A percentile compares a stretch with the other conserved stretches of the same genome.
Evolutionary conservation across 2,888 invertebrate genomes (phyloP).

Genomic region (Zonitis immaculata): DNA sequence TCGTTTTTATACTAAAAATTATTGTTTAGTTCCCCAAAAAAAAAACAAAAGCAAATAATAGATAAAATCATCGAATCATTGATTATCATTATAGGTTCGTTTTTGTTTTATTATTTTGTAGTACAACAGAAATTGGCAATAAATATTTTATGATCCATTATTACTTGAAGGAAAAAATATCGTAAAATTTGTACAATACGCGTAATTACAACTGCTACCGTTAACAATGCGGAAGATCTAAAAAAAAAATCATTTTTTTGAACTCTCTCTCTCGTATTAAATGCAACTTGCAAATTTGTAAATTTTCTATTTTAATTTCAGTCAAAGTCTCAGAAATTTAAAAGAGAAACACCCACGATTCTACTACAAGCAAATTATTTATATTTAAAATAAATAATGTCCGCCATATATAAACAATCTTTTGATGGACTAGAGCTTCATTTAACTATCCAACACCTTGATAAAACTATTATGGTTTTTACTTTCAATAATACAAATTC

Average conservation of each 20-base stretch:
- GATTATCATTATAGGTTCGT: no score
- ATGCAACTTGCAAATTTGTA: constrained; percentile 14
- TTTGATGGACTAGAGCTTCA: no score
- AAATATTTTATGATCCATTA: no score
- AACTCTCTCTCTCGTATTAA: constrained; percentile 3
- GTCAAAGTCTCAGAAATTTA: constrained; percentile 19
- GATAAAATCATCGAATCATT: no score
- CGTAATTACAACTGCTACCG: no score
- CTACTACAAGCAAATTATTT: constrained; percentile 12
- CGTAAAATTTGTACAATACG: no score
- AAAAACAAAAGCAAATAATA: no score
- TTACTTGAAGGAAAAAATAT: no score
- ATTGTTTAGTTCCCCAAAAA: background rate
- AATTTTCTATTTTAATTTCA: constrained; percentile 13
- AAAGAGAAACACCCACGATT: constrained; percentile 21
- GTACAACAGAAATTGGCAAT: no score
- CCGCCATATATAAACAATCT: background rate
- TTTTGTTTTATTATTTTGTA: no score
- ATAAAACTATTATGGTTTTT: background rate
- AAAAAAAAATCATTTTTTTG: background rate
- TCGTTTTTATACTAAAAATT: background rate
- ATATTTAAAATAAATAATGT: constrained; percentile 20
- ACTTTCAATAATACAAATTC: no score
- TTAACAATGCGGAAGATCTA: no score
- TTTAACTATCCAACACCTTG: background rate